A percentile compares a stretch with the other conserved stretches of the same genome.
These are phyloP conservation scores for Monochamus alternatus DNA, from an alignment of 2,888 invertebrate genomes.

Conservation along the genomic window DNA sequence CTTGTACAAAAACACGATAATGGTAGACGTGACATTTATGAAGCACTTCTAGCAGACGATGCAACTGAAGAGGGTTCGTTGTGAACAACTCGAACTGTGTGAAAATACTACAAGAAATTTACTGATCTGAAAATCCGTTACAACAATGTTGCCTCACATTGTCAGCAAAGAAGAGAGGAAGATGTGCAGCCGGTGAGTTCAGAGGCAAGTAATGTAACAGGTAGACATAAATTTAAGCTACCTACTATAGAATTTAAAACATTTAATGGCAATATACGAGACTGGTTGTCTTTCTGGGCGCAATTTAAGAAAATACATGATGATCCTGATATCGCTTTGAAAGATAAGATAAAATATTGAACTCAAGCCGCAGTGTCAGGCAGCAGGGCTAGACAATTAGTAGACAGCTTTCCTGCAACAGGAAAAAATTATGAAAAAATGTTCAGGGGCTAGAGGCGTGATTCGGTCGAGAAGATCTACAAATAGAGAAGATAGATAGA, in stretches of 20 bases:
- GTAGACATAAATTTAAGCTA: constrained; percentile 36
- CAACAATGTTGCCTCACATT: background rate
- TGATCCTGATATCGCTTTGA: constrained; percentile 39
- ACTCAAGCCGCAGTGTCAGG: constrained; percentile 41
- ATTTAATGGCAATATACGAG: constrained; percentile 41
- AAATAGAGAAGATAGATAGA: too few relatives aligned
- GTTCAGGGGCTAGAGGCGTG: constrained; percentile 49
- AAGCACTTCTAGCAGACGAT: background rate
- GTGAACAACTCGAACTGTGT: background rate
- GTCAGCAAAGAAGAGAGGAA: background rate
- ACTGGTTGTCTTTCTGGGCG: constrained; percentile 49
- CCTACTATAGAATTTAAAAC: constrained; percentile 39
- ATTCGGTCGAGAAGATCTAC: constrained; percentile 56
- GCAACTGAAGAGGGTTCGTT: background rate
- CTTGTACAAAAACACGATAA: background rate
- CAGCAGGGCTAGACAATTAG: constrained; percentile 41
- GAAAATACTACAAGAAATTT: background rate
- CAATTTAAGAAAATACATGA: constrained; percentile 52
- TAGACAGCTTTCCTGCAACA: constrained; percentile 13
- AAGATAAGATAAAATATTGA: constrained; percentile 49
- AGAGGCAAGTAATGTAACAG: background rate
- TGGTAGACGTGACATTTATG: background rate
- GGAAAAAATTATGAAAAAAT: constrained; percentile 45
- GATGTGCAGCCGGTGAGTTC: background rate
- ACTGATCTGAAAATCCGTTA: background rate